Evolutionary conservation across 2,888 invertebrate species (phyloP).

Genomic region (Chouioia cunea): DNA sequence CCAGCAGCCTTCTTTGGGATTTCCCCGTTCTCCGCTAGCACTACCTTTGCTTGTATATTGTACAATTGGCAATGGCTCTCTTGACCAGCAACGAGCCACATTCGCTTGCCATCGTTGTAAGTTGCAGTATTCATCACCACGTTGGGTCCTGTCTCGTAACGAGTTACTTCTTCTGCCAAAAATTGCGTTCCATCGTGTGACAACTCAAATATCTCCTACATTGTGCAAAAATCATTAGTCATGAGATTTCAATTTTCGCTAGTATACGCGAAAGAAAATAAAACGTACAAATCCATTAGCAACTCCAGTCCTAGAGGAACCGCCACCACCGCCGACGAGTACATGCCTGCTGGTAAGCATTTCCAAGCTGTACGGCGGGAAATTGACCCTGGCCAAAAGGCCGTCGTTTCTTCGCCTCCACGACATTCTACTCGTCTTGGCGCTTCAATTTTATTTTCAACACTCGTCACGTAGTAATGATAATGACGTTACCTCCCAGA

Average conservation of each 20-base stretch:
- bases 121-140: slow-evolving; percentile 94
- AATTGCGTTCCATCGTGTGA: slow-evolving; percentile 87
- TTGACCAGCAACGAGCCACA: slow-evolving; percentile 89
- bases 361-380: slow-evolving; percentile 92
- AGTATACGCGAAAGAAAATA: slow-evolving; percentile 3
- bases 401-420: slow-evolving; percentile 76
- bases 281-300: slow-evolving; percentile 95
- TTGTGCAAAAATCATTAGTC: slow-evolving; percentile 54
- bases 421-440: slow-evolving; percentile 69
- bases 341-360: slow-evolving; percentile 93
- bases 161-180: slow-evolving; percentile 87
- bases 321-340: slow-evolving; percentile 97
- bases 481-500: slow-evolving; percentile 23
- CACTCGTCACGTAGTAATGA: slow-evolving; percentile 20
- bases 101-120: slow-evolving; percentile 78
- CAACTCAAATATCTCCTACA: slow-evolving; percentile 92
- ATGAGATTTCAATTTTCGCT: not conserved
- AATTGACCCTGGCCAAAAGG: slow-evolving; percentile 88
- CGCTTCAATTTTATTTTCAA: not conserved
- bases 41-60: slow-evolving; percentile 73
- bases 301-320: slow-evolving; percentile 96
- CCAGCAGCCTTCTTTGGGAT: slow-evolving; percentile 70
- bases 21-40: slow-evolving; percentile 67
- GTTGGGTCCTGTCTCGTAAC: slow-evolving; percentile 89
- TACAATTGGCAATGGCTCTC: slow-evolving; percentile 93